A percentile compares a stretch with the other conserved stretches of the same genome.
Conservation (phyloP, 2,888 invertebrate species). For the Leptarthrus brevirostris region DNA sequence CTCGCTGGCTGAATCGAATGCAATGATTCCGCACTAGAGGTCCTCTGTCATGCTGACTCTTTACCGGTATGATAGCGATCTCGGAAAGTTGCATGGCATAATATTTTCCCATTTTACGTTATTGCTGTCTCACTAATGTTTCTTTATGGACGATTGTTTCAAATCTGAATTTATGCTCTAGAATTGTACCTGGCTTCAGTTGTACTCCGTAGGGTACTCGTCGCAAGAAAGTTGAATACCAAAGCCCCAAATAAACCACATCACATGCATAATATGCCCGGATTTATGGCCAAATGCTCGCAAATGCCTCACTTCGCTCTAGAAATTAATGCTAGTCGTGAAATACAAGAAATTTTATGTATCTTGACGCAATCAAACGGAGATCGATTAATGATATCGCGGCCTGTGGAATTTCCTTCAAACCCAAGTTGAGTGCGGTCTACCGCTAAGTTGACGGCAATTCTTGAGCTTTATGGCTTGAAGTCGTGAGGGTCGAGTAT, state of each 20-base stretch:
- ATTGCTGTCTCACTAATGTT: conserved; percentile 59
- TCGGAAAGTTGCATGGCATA: conserved; percentile 57
- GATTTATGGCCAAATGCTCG: no score
- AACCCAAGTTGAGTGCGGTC: no score
- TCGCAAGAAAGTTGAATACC: neutral
- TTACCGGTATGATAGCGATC: conserved; percentile 56
- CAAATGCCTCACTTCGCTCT: no score
- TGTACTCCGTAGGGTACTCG: neutral
- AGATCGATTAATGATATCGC: no score
- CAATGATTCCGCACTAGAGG: conserved; percentile 41
- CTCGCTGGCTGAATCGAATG: conserved; percentile 14
- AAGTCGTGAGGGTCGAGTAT: no score
- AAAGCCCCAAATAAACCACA: neutral
- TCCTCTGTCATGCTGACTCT: conserved; percentile 42
- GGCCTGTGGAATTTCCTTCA: no score
- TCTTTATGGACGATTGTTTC: conserved; percentile 59
- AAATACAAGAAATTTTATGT: no score
- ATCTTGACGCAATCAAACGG: no score
- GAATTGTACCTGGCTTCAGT: conserved; percentile 21
- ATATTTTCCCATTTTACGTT: conserved; percentile 59
- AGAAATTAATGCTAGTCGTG: no score
- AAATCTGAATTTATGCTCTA: conserved; percentile 56
- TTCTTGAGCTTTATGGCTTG: no score
- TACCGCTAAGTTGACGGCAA: no score
- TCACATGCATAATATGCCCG: no score